Conservation (phyloP, 2,113 vertebrate genomes). For the Plestiodon gilberti region DNA sequence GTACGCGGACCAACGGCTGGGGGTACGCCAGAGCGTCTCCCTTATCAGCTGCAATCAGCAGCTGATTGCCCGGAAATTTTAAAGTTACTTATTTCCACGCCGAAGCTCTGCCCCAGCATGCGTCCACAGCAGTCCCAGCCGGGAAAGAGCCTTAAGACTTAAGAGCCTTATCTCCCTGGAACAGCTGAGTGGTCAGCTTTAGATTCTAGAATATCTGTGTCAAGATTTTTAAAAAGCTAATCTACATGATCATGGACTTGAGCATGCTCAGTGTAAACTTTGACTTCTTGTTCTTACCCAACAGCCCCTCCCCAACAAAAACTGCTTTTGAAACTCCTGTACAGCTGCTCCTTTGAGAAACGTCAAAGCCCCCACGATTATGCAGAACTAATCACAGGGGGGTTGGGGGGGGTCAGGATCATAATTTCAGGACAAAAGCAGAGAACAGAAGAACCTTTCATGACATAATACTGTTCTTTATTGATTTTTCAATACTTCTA, state of each 20-base stretch:
- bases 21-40: no score
- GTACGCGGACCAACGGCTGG: no score
- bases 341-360: background rate
- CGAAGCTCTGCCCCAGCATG: no score
- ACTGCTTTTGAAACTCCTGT: background rate
- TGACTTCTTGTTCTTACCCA: background rate
- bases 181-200: no score
- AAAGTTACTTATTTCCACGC: no score
- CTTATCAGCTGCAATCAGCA: no score
- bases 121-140: no score
- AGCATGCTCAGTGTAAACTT: background rate
- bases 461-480: background rate
- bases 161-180: no score
- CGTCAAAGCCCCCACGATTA: background rate
- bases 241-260: background rate
- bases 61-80: no score
- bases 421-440: conserved; percentile 32
- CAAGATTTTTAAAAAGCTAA: background rate
- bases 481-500: conserved; percentile 57
- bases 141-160: no score
- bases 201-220: background rate
- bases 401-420: background rate
- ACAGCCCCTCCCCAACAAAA: background rate
- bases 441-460: background rate
- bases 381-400: background rate